Evolutionary conservation across 2,113 vertebrate genomes (phyloP), one percentile per base, ranked within the genome.

Genomic region (Sylvilagus bachmani): DNA sequence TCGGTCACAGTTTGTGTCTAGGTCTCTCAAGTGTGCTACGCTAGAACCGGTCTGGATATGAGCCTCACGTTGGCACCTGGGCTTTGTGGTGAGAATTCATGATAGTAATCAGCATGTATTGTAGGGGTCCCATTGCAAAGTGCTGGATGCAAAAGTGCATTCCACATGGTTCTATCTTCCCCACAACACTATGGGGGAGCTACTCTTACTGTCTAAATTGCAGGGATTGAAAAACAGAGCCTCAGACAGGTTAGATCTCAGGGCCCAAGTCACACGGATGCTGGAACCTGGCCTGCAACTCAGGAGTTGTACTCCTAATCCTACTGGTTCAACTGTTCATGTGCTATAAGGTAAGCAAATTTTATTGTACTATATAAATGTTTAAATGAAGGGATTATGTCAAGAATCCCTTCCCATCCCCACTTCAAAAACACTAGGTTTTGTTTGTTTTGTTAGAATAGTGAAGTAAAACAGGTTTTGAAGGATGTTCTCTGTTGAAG

Each of bases 281-380:
- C 14, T 58, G 58, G 24, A 83, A 75, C 67, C 80, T 16, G 25
- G 14, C 11, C 19, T 49, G 19, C 29, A 51, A 16, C 17, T n/a
- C n/a, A 64, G 36, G 80, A 90, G 24, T 29, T 33, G 8, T 14
- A 38, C 2, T 49, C 38, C 61, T 53, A 44, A 44, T 74, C 62
- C 77, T 53, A 71, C 70, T 86, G 64, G 33, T 55, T 67, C 78
- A 58, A 73, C 51, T 33, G 49, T 3, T 80, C 55, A 33, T 33
- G 6, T 29, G 58, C 81, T 55, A n/a, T 84, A 90, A 88, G 94
- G 10, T n/a, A 12, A 94, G 70, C 21, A 10, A 25, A 51, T 70
- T 86, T 89, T 73, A 66, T 19, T 75, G 16, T 90, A 38, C 78
- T 75, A 95, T 86, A 83, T 92, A 84, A 74, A 73, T 66, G 25